Conservation (phyloP, 2,888 invertebrate species). For the Amblyjoppa fuscipennis region DNA sequence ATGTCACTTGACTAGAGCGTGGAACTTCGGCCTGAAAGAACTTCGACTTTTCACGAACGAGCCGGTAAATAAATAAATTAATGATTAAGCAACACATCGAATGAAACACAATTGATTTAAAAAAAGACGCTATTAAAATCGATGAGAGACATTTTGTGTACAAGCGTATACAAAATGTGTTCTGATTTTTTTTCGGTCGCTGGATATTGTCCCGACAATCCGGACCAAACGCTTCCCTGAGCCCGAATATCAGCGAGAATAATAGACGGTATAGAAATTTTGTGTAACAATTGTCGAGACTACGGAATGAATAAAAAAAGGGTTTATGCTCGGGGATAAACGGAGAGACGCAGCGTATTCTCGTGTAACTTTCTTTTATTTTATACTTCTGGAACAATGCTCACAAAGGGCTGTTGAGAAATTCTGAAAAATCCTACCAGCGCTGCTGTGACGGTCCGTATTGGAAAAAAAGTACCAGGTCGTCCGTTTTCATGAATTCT, state of each 20-base stretch:
- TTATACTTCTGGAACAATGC: background rate
- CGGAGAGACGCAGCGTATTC: background rate
- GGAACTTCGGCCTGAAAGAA: too few relatives aligned
- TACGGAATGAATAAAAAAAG: background rate
- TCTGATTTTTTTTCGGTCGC: background rate
- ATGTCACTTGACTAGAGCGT: too few relatives aligned
- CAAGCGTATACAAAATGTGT: too few relatives aligned
- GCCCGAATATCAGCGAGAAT: background rate
- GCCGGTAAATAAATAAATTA: too few relatives aligned
- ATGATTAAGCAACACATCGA: too few relatives aligned
- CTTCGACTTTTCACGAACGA: too few relatives aligned
- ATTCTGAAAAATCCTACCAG: background rate
- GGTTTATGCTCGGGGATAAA: background rate
- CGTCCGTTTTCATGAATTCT: background rate
- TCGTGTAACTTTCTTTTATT: background rate
- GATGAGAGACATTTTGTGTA: too few relatives aligned
- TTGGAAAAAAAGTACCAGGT: slow-evolving; percentile 32
- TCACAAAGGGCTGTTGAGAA: background rate
- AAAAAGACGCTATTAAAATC: too few relatives aligned
- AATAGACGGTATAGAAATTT: background rate
- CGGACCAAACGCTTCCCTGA: background rate
- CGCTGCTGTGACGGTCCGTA: slow-evolving; percentile 1
- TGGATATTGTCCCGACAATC: background rate
- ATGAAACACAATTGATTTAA: too few relatives aligned
- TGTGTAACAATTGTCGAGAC: slow-evolving; percentile 1